Evolutionary conservation across 2,888 invertebrate genomes (phyloP), one percentile per base, ranked within the genome.

Genomic region (Eueremaeus valkanovi): DNA sequence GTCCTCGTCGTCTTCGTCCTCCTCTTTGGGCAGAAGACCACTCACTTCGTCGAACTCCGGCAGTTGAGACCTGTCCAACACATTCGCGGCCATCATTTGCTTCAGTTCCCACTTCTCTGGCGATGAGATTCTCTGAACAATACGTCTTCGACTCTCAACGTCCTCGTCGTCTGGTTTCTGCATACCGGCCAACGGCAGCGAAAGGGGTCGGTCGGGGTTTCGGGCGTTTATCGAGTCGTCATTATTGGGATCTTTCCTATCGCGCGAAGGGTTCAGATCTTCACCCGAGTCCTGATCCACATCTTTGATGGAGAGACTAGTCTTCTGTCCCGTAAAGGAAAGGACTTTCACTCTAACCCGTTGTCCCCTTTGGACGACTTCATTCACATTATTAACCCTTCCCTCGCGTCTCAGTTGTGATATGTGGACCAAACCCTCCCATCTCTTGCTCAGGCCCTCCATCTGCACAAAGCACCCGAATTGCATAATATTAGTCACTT

Each of bases 1-100:
- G 82, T 99, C 99, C 75, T 98, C 99, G 83, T 98, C 98, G 76
- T 83, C 83, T 76, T 84, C 82, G 72, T 83, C 85, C 75, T 84
- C 85, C 24, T 84, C 84, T 83, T 94, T 93, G 0, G 94, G 94
- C 70, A 96, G 83, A 5, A 92, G 84, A 55, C 97, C 98, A 13
- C 93, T 93, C 83, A 98, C 98, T 77, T 95, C 96, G 83, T 99
- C 98, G 83, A 97, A 98, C 83, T 98, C 97, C 0, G 98, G 98
- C 77, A 97, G 84, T 83, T 98, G 97, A 79, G 92, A 92, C 81
- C 93, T 91, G 82, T 94, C 93, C 76, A 95, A 90, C 51, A 92
- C 93, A 40, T 91, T 92, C 0, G 95, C 95, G 11, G 93, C 91
- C 80, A 93, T 89, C 95, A 97, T 93, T 88, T 89, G 83, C 58